These are phyloP conservation scores for Blomia tropicalis DNA, from an alignment of 2,888 invertebrate genomes.

Conservation along the genomic window DNA sequence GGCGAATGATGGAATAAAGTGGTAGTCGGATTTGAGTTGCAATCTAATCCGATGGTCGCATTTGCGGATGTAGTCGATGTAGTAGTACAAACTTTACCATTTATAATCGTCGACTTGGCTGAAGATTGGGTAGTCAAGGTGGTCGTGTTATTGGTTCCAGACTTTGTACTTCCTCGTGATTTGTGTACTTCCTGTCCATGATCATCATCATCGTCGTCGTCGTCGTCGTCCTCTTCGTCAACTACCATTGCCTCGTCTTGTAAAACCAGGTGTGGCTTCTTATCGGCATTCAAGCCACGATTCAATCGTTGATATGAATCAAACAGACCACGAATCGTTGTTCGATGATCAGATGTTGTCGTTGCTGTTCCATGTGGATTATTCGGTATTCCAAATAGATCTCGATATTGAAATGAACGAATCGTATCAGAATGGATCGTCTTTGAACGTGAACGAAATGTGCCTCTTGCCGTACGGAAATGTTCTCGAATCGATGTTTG, in stretches of 20 bases:
- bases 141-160: too few relatives aligned
- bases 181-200: too few relatives aligned
- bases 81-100: too few relatives aligned
- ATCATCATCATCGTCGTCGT: too few relatives aligned
- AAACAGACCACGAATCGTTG: background rate
- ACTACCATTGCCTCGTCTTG: background rate
- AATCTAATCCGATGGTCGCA: too few relatives aligned
- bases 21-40: too few relatives aligned
- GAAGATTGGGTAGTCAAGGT: too few relatives aligned
- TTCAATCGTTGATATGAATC: background rate
- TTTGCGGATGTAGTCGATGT: too few relatives aligned
- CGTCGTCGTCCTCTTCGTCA: background rate
- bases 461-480: background rate
- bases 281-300: background rate
- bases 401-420: background rate
- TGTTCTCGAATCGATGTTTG: background rate
- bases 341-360: background rate
- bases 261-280: background rate
- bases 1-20: too few relatives aligned
- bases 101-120: too few relatives aligned
- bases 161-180: too few relatives aligned
- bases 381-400: background rate
- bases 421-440: slow-evolving; percentile 4
- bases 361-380: background rate
- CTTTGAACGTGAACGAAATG: slow-evolving; percentile 10